These are phyloP conservation scores for Nomada hirtipes DNA, from an alignment of 2,888 invertebrate genomes.

Conservation along the genomic window DNA sequence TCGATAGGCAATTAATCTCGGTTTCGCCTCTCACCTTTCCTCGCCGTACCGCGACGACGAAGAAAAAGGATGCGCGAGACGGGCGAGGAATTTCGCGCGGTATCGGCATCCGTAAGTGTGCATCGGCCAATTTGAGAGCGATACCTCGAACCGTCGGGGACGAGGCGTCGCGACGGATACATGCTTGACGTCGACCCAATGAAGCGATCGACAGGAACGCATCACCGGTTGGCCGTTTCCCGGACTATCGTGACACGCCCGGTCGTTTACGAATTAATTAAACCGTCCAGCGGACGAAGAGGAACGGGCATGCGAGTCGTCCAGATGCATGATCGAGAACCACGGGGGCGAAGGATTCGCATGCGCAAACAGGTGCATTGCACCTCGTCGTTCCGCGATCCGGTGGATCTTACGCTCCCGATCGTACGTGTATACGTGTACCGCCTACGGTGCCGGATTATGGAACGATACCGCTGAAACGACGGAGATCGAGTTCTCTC, in stretches of 20 bases:
- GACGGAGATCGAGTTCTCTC: constrained; percentile 68
- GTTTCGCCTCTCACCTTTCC: constrained; percentile 41
- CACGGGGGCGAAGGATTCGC: constrained; percentile 58
- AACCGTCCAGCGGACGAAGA: not conserved
- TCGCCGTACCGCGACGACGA: constrained; percentile 24
- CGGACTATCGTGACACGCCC: too few species aligned
- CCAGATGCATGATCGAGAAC: constrained; percentile 36
- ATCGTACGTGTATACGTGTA: constrained; percentile 56
- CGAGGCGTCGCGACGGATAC: constrained; percentile 66
- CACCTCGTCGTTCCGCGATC: constrained; percentile 48
- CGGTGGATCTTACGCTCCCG: constrained; percentile 37
- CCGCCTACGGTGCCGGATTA: constrained; percentile 75
- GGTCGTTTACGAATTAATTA: constrained; percentile 42
- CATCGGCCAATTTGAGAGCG: constrained; percentile 69
- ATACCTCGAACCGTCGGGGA: constrained; percentile 66
- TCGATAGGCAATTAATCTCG: constrained; percentile 74
- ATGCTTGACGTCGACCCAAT: constrained; percentile 43
- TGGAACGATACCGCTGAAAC: constrained; percentile 71
- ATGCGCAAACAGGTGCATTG: constrained; percentile 68
- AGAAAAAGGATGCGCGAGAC: constrained; percentile 53
- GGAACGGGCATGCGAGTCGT: not conserved
- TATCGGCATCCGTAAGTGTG: constrained; percentile 58
- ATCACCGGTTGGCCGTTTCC: too few species aligned
- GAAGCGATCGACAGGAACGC: too few species aligned
- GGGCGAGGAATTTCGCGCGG: constrained; percentile 61